Percentiles rank a stretch among this genome's conserved stretches.
These are phyloP conservation scores for Onychomys arenicola DNA, from an alignment of 2,797 vertebrate genomes.

Conservation along the genomic window DNA sequence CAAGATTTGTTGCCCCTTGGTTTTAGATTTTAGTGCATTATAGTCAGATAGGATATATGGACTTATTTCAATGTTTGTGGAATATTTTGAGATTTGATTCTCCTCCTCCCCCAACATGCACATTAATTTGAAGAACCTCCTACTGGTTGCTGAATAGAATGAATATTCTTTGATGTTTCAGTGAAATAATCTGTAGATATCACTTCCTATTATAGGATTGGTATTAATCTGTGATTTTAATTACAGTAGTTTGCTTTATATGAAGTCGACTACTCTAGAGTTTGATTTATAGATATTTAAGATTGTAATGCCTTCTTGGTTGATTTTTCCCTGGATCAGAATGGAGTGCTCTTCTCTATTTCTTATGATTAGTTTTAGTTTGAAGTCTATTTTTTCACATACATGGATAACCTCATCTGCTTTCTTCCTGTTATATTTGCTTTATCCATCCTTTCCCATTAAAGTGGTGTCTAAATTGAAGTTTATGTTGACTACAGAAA, in stretches of 20 bases:
- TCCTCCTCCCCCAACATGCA: not conserved
- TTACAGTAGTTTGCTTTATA: not conserved
- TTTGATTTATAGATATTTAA: not conserved
- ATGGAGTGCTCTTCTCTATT: too few species aligned
- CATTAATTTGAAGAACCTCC: not conserved
- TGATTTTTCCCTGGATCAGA: not conserved
- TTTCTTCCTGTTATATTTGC: not conserved
- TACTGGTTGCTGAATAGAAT: not conserved
- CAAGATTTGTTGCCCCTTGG: not conserved
- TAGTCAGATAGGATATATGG: not conserved
- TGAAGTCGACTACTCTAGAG: not conserved
- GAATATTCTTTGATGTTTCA: not conserved
- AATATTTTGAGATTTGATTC: not conserved
- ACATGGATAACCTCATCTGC: too few species aligned
- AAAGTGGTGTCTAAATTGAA: not conserved
- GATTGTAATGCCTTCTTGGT: not conserved
- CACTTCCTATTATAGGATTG: not conserved
- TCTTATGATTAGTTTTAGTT: not conserved
- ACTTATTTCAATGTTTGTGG: not conserved
- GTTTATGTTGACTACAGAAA: not conserved
- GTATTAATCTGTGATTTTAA: not conserved
- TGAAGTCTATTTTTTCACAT: not conserved
- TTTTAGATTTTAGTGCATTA: not conserved
- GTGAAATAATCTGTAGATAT: not conserved
- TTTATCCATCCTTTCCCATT: not conserved